Conservation (phyloP, 1,140 invertebrate genomes). For the Trichonephila inaurata region DNA sequence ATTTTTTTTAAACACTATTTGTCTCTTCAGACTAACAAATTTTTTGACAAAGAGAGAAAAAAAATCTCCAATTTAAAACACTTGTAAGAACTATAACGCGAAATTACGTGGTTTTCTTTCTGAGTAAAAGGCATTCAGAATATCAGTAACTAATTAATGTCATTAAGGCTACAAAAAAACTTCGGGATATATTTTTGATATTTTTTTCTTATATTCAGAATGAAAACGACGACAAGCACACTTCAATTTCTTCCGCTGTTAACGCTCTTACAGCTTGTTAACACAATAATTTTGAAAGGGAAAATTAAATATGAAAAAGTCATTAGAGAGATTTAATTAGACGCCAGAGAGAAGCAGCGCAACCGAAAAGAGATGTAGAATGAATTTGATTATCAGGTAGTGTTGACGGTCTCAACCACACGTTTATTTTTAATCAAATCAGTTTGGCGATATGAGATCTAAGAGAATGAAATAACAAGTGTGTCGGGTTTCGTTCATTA, state of each 20-base stretch:
- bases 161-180: slow-evolving; percentile 47
- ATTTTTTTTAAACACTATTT: slow-evolving; percentile 35
- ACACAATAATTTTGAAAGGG: slow-evolving; percentile 2
- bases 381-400: neutral
- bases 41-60: neutral
- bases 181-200: neutral
- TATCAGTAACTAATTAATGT: slow-evolving; percentile 51
- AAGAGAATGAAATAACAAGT: neutral
- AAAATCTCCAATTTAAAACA: slow-evolving; percentile 22
- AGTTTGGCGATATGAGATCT: neutral
- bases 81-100: slow-evolving; percentile 16
- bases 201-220: neutral
- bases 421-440: neutral
- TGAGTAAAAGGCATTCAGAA: slow-evolving; percentile 24
- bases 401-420: neutral
- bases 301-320: slow-evolving; percentile 58
- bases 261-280: slow-evolving; percentile 19
- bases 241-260: slow-evolving; percentile 29
- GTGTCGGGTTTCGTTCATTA: neutral
- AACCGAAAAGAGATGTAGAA: neutral
- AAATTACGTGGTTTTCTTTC: slow-evolving; percentile 30
- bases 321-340: slow-evolving; percentile 46
- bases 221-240: neutral
- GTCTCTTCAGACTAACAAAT: slow-evolving; percentile 3
- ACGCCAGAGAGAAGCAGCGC: neutral